These are phyloP conservation scores for Trachelipus rathkii DNA, from an alignment of 1,140 invertebrate genomes.

Conservation along the genomic window DNA sequence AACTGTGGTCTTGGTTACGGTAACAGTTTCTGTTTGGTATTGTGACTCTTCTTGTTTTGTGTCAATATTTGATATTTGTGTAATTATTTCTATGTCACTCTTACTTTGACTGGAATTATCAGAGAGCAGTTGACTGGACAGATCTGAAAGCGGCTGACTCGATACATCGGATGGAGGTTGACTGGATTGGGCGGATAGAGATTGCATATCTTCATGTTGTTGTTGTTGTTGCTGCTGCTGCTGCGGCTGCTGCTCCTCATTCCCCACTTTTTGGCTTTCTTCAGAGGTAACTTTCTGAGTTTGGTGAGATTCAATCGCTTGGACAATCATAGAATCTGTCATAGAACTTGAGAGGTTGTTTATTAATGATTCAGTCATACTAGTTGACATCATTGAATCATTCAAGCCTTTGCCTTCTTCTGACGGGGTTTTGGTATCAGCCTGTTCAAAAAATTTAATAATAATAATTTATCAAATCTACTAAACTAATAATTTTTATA, in stretches of 20 bases:
- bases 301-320: slow-evolving; percentile 7
- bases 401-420: slow-evolving; percentile 39
- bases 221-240: not conserved
- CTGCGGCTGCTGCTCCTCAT: not conserved
- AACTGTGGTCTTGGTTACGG: not conserved
- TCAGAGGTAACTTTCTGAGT: not conserved
- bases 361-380: slow-evolving; percentile 42
- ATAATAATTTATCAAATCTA: too few relatives aligned
- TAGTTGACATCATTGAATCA: slow-evolving; percentile 32
- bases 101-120: slow-evolving; percentile 20
- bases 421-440: slow-evolving; percentile 40
- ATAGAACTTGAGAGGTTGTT: slow-evolving; percentile 38
- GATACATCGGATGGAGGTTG: slow-evolving; percentile 25
- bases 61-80: too few relatives aligned
- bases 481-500: too few relatives aligned
- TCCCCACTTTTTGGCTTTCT: slow-evolving; percentile 2
- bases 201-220: slow-evolving; percentile 4
- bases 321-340: slow-evolving; percentile 32
- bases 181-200: not conserved
- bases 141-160: slow-evolving; percentile 17
- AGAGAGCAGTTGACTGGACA: slow-evolving; percentile 21
- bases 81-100: too few relatives aligned
- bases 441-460: slow-evolving; percentile 23
- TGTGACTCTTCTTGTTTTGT: too few relatives aligned
- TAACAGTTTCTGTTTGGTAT: not conserved